Evolutionary conservation across 2,797 vertebrate genomes (phyloP).

Genomic region (Crenuchus spilurus): DNA sequence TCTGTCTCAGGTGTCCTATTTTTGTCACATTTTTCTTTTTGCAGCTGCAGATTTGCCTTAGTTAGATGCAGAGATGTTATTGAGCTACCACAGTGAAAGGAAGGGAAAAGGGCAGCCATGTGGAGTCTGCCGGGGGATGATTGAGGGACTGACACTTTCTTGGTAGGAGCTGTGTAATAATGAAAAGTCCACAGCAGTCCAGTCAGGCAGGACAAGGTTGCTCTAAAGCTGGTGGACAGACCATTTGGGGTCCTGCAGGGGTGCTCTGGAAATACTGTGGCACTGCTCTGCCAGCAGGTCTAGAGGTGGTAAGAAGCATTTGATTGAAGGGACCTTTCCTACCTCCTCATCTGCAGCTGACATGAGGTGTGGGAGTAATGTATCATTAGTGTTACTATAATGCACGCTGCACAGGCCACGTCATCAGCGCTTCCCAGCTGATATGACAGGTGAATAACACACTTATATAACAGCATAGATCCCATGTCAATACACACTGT

Average conservation of each 20-base stretch:
- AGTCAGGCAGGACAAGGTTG: slow-evolving; percentile 41
- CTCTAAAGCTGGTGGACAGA: slow-evolving; percentile 39
- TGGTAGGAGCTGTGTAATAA: slow-evolving; percentile 70
- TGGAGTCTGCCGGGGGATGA: slow-evolving; percentile 52
- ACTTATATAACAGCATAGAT: slow-evolving; percentile 22
- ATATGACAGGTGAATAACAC: slow-evolving; percentile 39
- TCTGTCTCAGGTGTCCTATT: not conserved
- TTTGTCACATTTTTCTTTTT: slow-evolving; percentile 25
- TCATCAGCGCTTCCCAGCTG: slow-evolving; percentile 22
- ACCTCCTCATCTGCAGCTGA: slow-evolving; percentile 26
- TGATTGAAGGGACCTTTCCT: not conserved
- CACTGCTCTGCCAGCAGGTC: slow-evolving; percentile 18
- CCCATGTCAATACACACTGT: slow-evolving; percentile 16
- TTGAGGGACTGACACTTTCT: slow-evolving; percentile 68
- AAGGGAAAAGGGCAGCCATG: slow-evolving; percentile 46
- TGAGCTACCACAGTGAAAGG: slow-evolving; percentile 19
- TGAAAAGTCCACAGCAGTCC: slow-evolving; percentile 65
- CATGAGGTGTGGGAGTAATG: slow-evolving; percentile 37
- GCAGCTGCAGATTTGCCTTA: slow-evolving; percentile 1
- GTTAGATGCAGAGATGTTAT: not conserved
- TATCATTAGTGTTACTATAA: slow-evolving; percentile 46
- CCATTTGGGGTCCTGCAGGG: slow-evolving; percentile 30
- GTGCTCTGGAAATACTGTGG: slow-evolving; percentile 10
- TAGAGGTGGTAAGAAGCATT: slow-evolving; percentile 10
- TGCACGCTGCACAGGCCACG: slow-evolving; percentile 18